Evolutionary conservation across 1,140 invertebrate genomes (phyloP).

Genomic region (Drosophila tani): DNA sequence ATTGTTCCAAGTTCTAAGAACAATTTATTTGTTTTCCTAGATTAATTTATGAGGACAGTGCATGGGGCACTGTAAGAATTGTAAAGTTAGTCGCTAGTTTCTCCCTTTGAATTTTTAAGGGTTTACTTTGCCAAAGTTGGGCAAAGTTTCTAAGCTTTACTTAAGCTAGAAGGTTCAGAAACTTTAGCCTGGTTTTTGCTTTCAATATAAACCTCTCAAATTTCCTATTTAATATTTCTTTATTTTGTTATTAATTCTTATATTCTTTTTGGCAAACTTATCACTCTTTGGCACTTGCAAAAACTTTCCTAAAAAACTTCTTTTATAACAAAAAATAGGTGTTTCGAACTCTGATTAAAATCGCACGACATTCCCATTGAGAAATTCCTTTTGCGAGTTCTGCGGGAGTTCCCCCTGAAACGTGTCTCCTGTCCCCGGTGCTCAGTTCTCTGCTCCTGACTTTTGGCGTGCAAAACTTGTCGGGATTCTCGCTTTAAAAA

Average conservation of each 20-base stretch:
- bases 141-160: not conserved
- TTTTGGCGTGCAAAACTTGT: slow-evolving; percentile 43
- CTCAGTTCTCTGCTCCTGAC: not conserved
- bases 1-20: slow-evolving; percentile 1
- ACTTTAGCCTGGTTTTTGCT: too few relatives aligned
- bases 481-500: slow-evolving; percentile 16
- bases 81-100: not conserved
- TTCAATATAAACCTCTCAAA: too few relatives aligned
- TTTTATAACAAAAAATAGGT: not conserved
- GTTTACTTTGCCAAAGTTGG: not conserved
- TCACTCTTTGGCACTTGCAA: not conserved
- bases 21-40: not conserved
- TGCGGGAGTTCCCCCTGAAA: slow-evolving; percentile 2
- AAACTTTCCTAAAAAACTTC: not conserved
- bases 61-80: not conserved
- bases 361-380: not conserved
- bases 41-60: not conserved
- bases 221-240: too few relatives aligned
- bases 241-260: not conserved
- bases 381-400: not conserved
- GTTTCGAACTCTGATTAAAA: not conserved
- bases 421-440: too few relatives aligned
- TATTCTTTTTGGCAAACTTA: not conserved
- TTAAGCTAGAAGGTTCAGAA: too few relatives aligned
- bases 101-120: too few relatives aligned